Evolutionary conservation across 1,140 invertebrate species (phyloP), one percentile per base, ranked within the genome.

Genomic region (Bathynomus jamesi): DNA sequence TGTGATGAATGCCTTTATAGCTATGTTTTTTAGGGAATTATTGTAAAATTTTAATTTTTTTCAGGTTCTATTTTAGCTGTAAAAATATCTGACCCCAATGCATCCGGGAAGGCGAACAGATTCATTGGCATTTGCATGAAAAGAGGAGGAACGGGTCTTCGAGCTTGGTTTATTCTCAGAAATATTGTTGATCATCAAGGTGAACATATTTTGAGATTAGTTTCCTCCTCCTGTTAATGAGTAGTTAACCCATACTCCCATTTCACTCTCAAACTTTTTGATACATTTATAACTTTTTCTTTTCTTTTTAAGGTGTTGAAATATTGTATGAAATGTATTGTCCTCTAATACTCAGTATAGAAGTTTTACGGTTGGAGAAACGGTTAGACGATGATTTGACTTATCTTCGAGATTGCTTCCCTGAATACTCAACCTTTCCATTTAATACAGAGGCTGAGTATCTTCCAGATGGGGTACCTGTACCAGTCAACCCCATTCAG

Each of bases 41-140:
- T n/a, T n/a, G n/a, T n/a, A n/a, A n/a, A n/a, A n/a, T n/a, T n/a
- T n/a, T n/a, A n/a, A 27, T 30, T 69, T 78, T 62, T 81, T 85
- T 73, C 79, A 91, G 92, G 96, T 62, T 93, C 91, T 25, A 89
- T 99, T 72, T 78, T 99, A 80, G 91, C 94, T 62, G 94, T 99
- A 0, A 92, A 90, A n/a, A 88, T 90, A 69, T 89, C 94, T 0
- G 96, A 99, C 83, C 86, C 84, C 53, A 91, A 96, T 86, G 87
- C 93, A 32, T 88, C 90, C 17, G 89, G 88, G 40, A 98, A 98
- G 83, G 83, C 84, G 0, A 95, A 89, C 79, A 86, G 88, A 80
- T 99, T 99, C 86, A 90, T 99, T 67, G 96, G 98, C 3, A 97
- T 99, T 79, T 99, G 97, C 80, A 99, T 98, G 78, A 83, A 92